A percentile compares a stretch with the other conserved stretches of the same genome.
Evolutionary conservation across 2,888 invertebrate species (phyloP).

Genomic region (Malacosoma neustria): DNA sequence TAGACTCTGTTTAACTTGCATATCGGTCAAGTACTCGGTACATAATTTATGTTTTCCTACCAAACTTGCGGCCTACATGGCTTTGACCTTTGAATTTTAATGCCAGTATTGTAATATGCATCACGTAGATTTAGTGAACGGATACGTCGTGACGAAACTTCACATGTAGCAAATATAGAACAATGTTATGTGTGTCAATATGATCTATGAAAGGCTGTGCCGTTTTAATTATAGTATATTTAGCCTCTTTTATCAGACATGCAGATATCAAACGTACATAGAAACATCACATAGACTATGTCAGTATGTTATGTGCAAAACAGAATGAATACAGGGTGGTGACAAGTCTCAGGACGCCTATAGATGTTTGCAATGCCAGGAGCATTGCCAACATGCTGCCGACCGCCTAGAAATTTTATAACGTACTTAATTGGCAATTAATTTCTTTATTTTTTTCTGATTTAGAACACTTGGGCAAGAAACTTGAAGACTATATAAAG

Average conservation of each 20-base stretch:
- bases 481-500: slow-evolving; percentile 92
- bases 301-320: too few species aligned
- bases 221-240: background rate
- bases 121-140: background rate
- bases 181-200: background rate
- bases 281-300: too few species aligned
- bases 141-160: background rate
- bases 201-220: background rate
- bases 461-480: slow-evolving; percentile 89
- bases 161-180: background rate
- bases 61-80: background rate
- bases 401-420: too few species aligned
- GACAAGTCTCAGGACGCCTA: too few species aligned
- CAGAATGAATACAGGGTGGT: too few species aligned
- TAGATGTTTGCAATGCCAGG: too few species aligned
- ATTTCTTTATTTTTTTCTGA: slow-evolving; percentile 10
- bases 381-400: too few species aligned
- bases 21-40: background rate
- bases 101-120: background rate
- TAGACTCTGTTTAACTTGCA: too few species aligned
- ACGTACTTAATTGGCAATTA: too few species aligned
- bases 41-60: too few species aligned
- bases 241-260: too few species aligned
- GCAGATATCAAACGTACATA: too few species aligned
- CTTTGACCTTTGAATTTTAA: slow-evolving; percentile 1